Conservation (phyloP, 2,113 vertebrate genomes). For the Python bivittatus region DNA sequence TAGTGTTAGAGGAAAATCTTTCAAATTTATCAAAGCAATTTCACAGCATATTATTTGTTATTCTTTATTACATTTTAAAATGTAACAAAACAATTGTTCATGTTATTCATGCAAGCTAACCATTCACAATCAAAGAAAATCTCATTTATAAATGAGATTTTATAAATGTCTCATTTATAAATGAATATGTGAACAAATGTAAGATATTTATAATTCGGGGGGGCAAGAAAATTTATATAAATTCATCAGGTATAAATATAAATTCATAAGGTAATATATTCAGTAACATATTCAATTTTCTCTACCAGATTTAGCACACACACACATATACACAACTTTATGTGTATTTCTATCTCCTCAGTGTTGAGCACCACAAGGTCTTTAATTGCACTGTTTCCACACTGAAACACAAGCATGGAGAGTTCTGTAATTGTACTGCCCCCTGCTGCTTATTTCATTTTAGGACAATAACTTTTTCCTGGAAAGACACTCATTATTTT, state of each 20-base stretch:
- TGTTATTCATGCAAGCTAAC: background rate
- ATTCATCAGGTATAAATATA: too few relatives aligned
- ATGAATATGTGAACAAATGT: background rate
- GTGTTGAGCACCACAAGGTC: background rate
- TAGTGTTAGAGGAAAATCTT: background rate
- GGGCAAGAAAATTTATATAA: background rate
- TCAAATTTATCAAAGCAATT: background rate
- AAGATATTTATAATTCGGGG: background rate
- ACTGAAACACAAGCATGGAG: background rate
- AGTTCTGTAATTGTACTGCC: conserved; percentile 71
- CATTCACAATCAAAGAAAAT: background rate
- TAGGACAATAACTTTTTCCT: conserved; percentile 33
- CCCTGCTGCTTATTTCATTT: conserved; percentile 72
- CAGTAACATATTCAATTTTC: background rate
- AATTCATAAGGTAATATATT: background rate
- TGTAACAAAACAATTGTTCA: background rate
- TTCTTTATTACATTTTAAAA: conserved; percentile 4
- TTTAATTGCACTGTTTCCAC: conserved; percentile 7
- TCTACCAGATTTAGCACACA: background rate
- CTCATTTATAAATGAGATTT: background rate
- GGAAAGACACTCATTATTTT: background rate
- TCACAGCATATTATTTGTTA: background rate
- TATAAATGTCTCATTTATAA: background rate
- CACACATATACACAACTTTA: background rate
- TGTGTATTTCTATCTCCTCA: background rate